These are phyloP conservation scores for Micromussa lordhowensis DNA, from an alignment of 92 coral and sea anemone genomes.

Conservation along the genomic window DNA sequence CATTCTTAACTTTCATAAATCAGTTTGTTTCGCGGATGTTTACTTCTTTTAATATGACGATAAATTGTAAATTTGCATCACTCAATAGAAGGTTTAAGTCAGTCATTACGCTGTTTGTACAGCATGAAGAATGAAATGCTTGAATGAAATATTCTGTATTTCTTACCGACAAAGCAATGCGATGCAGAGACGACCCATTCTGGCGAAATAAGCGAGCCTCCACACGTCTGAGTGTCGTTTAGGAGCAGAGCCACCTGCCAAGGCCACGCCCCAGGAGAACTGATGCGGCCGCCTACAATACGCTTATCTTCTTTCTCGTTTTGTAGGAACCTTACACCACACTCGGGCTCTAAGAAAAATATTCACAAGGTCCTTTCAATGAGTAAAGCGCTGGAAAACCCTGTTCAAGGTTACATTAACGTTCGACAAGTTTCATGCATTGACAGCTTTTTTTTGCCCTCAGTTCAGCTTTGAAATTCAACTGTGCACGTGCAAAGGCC, in stretches of 20 bases:
- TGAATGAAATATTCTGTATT: too few relatives aligned
- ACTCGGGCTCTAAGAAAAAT: conserved; percentile 1
- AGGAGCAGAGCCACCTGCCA: conserved; percentile 84
- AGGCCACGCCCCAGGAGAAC: conserved; percentile 85
- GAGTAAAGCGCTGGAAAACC: neutral
- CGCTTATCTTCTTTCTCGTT: conserved; percentile 51
- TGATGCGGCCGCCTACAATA: conserved; percentile 75
- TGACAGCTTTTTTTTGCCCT: too few relatives aligned
- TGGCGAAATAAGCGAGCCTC: conserved; percentile 79
- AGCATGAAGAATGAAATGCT: neutral
- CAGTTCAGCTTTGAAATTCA: neutral
- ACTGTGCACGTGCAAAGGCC: neutral
- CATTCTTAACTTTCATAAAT: too few relatives aligned
- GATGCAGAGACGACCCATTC: conserved; percentile 86
- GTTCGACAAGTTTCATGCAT: too few relatives aligned
- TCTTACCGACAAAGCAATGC: conserved; percentile 71
- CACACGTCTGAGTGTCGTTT: conserved; percentile 69
- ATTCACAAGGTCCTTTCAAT: neutral
- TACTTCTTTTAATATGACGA: neutral
- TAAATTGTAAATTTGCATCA: neutral
- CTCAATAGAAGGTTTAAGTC: neutral
- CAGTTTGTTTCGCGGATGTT: neutral
- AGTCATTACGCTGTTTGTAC: neutral
- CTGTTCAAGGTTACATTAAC: too few relatives aligned
- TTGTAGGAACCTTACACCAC: conserved; percentile 17